Conservation (phyloP, 2,113 vertebrate species). For the Pipra filicauda region DNA sequence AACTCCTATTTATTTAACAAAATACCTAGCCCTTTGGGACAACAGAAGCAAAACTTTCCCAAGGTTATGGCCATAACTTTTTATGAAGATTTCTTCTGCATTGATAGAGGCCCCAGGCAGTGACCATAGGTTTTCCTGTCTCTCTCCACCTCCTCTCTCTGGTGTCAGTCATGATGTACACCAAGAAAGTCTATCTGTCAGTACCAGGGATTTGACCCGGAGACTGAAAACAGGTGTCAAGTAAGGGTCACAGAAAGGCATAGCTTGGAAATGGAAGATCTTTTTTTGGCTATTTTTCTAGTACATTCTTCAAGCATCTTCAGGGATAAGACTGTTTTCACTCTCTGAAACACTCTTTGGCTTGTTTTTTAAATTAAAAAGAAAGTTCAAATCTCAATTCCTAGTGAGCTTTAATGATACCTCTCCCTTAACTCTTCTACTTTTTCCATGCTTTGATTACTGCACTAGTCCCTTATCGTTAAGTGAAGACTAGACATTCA, state of each 20-base stretch:
- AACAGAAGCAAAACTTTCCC: background rate
- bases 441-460: background rate
- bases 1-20: constrained; percentile 1
- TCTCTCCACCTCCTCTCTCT: background rate
- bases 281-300: background rate
- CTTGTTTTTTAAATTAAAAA: background rate
- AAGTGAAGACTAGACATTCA: background rate
- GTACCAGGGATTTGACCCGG: background rate
- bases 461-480: background rate
- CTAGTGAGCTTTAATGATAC: background rate
- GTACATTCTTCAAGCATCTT: background rate
- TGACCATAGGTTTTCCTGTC: background rate
- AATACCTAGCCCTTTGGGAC: background rate
- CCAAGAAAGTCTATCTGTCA: background rate
- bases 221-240: background rate
- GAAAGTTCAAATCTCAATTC: background rate
- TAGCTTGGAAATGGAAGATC: background rate
- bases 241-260: background rate
- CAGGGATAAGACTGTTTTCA: background rate
- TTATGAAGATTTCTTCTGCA: background rate
- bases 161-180: background rate
- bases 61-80: background rate
- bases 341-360: background rate
- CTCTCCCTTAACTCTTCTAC: background rate
- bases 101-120: background rate